Percentiles rank a stretch among this genome's conserved stretches.
phyloP scores from a whole-genome alignment of 2,113 vertebrate species.

The Notothenia coriiceps region DNA sequence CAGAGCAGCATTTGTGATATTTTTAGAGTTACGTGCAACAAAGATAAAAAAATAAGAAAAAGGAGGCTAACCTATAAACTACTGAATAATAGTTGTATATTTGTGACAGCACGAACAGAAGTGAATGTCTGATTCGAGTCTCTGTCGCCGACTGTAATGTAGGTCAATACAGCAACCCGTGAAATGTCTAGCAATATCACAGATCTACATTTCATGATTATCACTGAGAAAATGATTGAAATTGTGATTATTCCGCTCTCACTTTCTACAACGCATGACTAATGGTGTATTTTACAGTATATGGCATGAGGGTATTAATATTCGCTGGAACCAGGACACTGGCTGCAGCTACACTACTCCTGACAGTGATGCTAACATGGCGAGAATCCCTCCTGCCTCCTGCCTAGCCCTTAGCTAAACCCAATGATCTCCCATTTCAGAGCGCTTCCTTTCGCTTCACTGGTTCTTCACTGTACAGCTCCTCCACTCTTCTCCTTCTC shows the following conservation, averaged over 20 bases:
- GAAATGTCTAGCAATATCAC: constrained; percentile 21
- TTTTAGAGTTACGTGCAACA: constrained; percentile 12
- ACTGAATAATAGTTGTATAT: not conserved
- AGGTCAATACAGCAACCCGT: constrained; percentile 45
- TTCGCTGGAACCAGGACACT: constrained; percentile 58
- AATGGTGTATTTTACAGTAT: constrained; percentile 59
- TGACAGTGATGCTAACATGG: constrained; percentile 83
- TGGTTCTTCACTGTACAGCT: constrained; percentile 75
- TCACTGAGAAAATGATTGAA: constrained; percentile 31
- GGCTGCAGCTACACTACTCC: constrained; percentile 67
- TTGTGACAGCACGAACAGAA: constrained; percentile 10
- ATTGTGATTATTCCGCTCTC: constrained; percentile 46
- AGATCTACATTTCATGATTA: constrained; percentile 38
- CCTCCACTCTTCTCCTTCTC: constrained; percentile 65
- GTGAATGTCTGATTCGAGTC: constrained; percentile 14
- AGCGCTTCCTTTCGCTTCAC: constrained; percentile 83
- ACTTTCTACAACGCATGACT: constrained; percentile 37
- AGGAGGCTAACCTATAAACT: not conserved
- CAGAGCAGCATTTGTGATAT: constrained; percentile 10
- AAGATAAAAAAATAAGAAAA: not conserved
- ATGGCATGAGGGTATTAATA: constrained; percentile 50
- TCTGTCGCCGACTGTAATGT: constrained; percentile 32
- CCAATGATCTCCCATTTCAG: constrained; percentile 83
- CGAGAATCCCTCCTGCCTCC: constrained; percentile 82
- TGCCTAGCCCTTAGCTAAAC: constrained; percentile 80